Evolutionary conservation across 1,140 invertebrate species (phyloP).

Genomic region (Nomia melanderi): DNA sequence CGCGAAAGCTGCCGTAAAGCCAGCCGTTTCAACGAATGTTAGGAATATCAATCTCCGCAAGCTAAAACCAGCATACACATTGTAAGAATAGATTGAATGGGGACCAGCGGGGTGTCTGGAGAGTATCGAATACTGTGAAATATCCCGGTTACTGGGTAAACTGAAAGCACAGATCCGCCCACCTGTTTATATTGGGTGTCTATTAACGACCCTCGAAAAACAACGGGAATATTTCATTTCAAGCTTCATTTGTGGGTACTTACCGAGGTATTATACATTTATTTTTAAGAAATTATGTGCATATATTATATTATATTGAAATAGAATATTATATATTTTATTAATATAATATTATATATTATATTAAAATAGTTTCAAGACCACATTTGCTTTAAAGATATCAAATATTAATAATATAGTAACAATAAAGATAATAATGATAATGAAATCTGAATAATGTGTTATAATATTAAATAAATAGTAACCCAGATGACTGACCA

Average conservation of each 20-base stretch:
- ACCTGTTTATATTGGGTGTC: slow-evolving; percentile 15
- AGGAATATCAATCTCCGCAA: slow-evolving; percentile 69
- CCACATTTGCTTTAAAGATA: no score
- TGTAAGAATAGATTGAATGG: slow-evolving; percentile 70
- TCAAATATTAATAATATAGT: no score
- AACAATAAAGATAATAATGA: no score
- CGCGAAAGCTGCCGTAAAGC: slow-evolving; percentile 66
- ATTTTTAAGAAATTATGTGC: no score
- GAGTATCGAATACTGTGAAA: slow-evolving; percentile 68
- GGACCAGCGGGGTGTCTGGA: slow-evolving; percentile 50
- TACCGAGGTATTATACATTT: no score
- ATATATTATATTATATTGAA: no score
- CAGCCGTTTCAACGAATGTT: slow-evolving; percentile 69
- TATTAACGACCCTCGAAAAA: not conserved
- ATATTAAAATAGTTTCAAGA: no score
- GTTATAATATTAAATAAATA: no score
- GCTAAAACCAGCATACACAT: slow-evolving; percentile 69
- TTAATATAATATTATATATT: no score
- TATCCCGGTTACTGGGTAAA: slow-evolving; percentile 40
- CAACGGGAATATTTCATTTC: not conserved
- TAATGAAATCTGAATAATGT: no score
- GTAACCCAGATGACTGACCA: no score
- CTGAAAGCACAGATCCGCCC: slow-evolving; percentile 27
- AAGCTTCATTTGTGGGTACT: not conserved
- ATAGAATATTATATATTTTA: no score